Percentiles rank a stretch among this genome's conserved stretches.
phyloP scores from a whole-genome alignment of 2,113 vertebrate genomes.

The Aythya baeri region DNA sequence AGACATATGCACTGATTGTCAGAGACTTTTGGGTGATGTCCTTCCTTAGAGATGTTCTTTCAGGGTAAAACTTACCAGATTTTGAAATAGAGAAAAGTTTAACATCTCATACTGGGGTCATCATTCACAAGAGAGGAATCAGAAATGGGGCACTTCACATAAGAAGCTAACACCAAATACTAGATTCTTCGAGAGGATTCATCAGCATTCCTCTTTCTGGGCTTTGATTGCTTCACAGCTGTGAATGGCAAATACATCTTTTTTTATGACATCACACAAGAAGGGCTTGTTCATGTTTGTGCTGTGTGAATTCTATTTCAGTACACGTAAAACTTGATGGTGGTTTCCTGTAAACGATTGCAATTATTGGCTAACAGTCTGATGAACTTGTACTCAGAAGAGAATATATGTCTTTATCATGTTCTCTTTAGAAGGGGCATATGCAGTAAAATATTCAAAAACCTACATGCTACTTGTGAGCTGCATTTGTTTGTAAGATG shows the following conservation, averaged over 20 bases:
- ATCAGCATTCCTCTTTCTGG: neutral
- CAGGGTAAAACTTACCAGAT: conserved; percentile 3
- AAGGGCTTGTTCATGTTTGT: neutral
- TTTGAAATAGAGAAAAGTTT: neutral
- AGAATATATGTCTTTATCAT: neutral
- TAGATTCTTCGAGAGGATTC: neutral
- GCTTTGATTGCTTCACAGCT: neutral
- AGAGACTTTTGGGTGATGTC: neutral
- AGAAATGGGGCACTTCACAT: neutral
- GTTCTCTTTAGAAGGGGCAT: neutral
- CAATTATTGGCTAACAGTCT: neutral
- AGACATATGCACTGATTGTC: neutral
- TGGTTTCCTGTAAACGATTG: neutral
- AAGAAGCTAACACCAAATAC: neutral
- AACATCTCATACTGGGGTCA: neutral
- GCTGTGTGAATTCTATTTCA: neutral
- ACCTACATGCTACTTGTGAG: neutral
- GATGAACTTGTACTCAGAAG: neutral
- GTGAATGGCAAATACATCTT: neutral
- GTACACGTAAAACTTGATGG: neutral
- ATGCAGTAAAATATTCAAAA: neutral
- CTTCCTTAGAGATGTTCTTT: neutral
- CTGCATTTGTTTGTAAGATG: neutral
- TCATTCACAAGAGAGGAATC: neutral
- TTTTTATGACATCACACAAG: neutral